These are phyloP conservation scores for Entomobrya proxima DNA, from an alignment of 2,888 invertebrate genomes.

Conservation along the genomic window DNA sequence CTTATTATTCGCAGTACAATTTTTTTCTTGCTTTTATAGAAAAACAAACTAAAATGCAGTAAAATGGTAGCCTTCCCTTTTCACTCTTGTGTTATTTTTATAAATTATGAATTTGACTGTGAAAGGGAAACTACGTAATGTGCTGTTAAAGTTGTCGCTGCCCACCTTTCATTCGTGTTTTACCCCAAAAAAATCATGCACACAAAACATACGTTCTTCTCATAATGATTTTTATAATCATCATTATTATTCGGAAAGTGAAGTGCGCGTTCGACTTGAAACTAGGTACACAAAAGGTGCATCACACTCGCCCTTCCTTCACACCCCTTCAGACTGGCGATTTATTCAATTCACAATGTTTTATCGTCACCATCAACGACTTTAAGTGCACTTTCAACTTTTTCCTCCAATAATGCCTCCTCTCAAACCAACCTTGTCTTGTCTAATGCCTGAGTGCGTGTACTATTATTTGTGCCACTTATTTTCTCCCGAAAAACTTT, in stretches of 20 bases:
- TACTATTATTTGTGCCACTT: background rate
- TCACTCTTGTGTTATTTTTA: too few species aligned
- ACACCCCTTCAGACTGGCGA: background rate
- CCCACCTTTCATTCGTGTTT: background rate
- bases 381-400: background rate
- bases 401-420: background rate
- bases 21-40: too few species aligned
- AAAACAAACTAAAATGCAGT: too few species aligned
- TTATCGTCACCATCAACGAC: background rate
- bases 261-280: background rate
- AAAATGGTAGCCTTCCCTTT: too few species aligned
- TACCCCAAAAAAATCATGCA: background rate
- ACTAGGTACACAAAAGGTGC: background rate
- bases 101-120: background rate
- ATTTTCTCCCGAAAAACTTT: slow-evolving; percentile 1
- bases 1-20: too few species aligned
- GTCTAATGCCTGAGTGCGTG: background rate
- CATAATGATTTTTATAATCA: background rate
- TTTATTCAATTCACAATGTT: background rate
- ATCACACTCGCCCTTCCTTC: background rate
- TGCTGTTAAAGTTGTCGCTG: too few species aligned
- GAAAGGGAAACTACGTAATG: too few species aligned
- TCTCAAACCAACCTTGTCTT: background rate
- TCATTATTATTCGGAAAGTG: too few species aligned
- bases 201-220: background rate